phyloP scores from a whole-genome alignment of 2,797 vertebrate genomes.

The Chloroceryle inda region DNA sequence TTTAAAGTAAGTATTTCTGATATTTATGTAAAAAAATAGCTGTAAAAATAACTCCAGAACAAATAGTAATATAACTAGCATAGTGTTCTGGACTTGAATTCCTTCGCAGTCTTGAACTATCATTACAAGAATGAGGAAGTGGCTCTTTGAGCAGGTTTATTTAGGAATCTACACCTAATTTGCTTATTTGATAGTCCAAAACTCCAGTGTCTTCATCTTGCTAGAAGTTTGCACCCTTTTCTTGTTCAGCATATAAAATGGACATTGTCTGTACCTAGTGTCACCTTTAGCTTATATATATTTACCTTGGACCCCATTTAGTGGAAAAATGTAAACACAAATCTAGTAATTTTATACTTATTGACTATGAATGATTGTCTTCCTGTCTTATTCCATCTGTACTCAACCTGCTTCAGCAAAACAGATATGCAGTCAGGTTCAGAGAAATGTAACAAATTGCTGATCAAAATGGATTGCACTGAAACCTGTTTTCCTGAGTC shows the following conservation, averaged over 20 bases:
- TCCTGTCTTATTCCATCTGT: neutral
- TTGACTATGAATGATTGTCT: accelerated
- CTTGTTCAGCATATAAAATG: neutral
- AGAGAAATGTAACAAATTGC: neutral
- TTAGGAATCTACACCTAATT: neutral
- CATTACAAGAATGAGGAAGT: neutral
- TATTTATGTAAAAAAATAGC: neutral
- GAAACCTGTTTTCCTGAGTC: constrained; percentile 3
- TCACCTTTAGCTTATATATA: neutral
- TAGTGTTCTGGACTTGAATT: neutral
- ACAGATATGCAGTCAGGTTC: neutral
- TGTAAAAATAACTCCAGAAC: neutral
- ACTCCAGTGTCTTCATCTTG: neutral
- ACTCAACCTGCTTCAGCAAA: constrained; percentile 4
- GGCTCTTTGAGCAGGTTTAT: neutral
- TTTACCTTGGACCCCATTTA: neutral
- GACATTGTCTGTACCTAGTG: neutral
- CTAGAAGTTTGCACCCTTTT: neutral
- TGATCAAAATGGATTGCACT: neutral
- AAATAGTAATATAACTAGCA: neutral
- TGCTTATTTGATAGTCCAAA: neutral
- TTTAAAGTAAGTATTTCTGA: neutral
- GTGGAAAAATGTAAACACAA: neutral
- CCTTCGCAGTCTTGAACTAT: neutral
- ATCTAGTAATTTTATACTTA: neutral